Conservation (phyloP, 2,113 vertebrate species). For the Trogon melanurus region DNA sequence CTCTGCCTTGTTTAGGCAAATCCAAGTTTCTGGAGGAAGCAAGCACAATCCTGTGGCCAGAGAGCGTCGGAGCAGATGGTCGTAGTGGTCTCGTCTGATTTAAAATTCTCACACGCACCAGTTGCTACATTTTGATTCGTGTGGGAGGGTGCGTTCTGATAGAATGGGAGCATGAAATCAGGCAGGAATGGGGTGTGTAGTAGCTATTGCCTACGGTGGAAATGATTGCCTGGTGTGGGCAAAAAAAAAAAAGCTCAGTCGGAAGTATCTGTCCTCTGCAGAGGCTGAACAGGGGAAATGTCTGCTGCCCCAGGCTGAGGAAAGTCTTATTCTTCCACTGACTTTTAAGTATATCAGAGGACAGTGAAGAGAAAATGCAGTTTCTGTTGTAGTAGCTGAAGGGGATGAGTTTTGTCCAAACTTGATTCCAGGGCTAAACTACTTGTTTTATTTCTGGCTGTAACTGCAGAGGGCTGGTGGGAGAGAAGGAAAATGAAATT, state of each 20-base stretch:
- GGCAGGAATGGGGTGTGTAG: conserved; percentile 51
- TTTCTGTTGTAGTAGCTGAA: not conserved
- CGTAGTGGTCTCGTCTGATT: not conserved
- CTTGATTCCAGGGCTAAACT: not conserved
- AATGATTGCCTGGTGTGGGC: not conserved
- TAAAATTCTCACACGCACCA: conserved; percentile 26
- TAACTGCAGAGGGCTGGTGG: not conserved
- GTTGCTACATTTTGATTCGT: conserved; percentile 15
- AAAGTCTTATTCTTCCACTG: not conserved
- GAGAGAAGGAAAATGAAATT: not conserved
- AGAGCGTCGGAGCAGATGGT: not conserved
- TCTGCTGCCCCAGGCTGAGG: not conserved
- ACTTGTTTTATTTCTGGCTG: conserved; percentile 5
- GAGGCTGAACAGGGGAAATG: not conserved
- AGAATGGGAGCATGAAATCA: conserved; percentile 67
- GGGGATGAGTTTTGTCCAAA: conserved; percentile 6
- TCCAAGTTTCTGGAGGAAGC: not conserved
- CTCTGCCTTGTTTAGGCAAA: not conserved
- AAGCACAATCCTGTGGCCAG: not conserved
- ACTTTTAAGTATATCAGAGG: not conserved
- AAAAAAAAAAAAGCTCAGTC: not conserved
- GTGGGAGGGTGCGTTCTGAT: conserved; percentile 45
- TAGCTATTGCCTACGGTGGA: not conserved
- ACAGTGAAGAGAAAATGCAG: not conserved
- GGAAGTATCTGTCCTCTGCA: not conserved